These are phyloP conservation scores for Limulus polyphemus DNA, from an alignment of 2,888 invertebrate genomes.

Conservation along the genomic window DNA sequence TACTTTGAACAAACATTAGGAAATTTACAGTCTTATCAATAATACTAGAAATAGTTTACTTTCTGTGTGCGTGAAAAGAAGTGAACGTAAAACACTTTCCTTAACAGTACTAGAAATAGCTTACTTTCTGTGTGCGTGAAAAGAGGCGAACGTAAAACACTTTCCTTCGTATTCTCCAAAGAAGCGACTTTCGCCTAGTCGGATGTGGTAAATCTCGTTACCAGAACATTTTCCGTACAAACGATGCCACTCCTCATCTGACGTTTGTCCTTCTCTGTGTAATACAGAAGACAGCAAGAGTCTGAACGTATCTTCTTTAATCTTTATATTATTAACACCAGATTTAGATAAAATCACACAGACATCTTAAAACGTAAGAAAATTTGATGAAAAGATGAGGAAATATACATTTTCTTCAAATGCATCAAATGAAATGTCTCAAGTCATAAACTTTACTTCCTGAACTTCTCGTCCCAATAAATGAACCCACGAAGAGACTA, in stretches of 20 bases:
- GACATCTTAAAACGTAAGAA: too few species aligned
- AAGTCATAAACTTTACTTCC: too few species aligned
- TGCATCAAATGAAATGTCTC: too few species aligned
- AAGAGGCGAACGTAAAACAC: slow-evolving; percentile 96
- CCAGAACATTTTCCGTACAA: slow-evolving; percentile 95
- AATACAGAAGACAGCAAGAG: not conserved
- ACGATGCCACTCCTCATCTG: slow-evolving; percentile 94
- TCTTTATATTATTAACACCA: too few species aligned
- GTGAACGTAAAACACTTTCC: slow-evolving; percentile 80
- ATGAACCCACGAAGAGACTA: too few species aligned
- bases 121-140: slow-evolving; percentile 95
- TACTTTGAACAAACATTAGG: too few species aligned
- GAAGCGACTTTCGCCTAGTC: slow-evolving; percentile 84
- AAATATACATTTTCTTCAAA: too few species aligned
- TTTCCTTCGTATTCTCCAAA: slow-evolving; percentile 98
- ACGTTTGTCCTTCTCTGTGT: slow-evolving; percentile 79
- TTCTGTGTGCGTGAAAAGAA: slow-evolving; percentile 95
- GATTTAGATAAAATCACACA: too few species aligned
- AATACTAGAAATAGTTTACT: slow-evolving; percentile 46
- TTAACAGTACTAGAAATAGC: slow-evolving; percentile 18
- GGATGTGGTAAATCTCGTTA: slow-evolving; percentile 97
- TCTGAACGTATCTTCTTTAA: not conserved
- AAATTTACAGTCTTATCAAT: not conserved
- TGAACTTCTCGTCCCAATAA: too few species aligned
- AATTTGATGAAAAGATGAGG: too few species aligned